A percentile compares a stretch with the other conserved stretches of the same genome.
Conservation (phyloP, 2,888 invertebrate genomes). For the Bimastos eiseni region DNA sequence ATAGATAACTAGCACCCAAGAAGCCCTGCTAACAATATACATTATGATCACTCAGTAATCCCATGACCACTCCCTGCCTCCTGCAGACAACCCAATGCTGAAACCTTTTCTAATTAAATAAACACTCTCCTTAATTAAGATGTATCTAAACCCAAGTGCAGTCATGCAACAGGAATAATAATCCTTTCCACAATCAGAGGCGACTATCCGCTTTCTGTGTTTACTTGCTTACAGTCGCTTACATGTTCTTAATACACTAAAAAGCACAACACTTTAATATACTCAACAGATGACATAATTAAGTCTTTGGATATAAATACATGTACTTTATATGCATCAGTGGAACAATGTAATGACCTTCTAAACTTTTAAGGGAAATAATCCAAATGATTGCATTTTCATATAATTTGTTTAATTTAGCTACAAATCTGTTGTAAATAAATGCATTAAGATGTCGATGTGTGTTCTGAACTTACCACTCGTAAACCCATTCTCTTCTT, state of each 20-base stretch:
- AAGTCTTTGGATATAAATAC: neutral
- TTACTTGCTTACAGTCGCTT: neutral
- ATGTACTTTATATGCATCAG: neutral
- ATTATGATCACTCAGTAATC: no score
- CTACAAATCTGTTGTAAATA: neutral
- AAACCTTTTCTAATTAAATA: no score
- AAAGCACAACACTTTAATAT: neutral
- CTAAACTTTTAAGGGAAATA: neutral
- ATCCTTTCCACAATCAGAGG: no score
- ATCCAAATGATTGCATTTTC: neutral
- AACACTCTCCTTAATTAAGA: no score
- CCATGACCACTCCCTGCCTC: no score
- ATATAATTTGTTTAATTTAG: neutral
- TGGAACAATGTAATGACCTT: neutral
- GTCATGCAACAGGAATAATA: no score
- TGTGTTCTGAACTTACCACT: conserved; percentile 17
- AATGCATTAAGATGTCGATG: neutral
- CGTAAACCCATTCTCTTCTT: conserved; percentile 18
- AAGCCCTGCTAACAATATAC: no score
- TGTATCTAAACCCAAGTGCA: no score
- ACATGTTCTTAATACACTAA: neutral
- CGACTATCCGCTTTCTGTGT: neutral
- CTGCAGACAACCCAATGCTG: no score
- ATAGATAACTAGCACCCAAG: no score
- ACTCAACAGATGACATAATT: neutral